phyloP scores from a whole-genome alignment of 1,140 invertebrate genomes.

The Fragariocoptes setiger region DNA sequence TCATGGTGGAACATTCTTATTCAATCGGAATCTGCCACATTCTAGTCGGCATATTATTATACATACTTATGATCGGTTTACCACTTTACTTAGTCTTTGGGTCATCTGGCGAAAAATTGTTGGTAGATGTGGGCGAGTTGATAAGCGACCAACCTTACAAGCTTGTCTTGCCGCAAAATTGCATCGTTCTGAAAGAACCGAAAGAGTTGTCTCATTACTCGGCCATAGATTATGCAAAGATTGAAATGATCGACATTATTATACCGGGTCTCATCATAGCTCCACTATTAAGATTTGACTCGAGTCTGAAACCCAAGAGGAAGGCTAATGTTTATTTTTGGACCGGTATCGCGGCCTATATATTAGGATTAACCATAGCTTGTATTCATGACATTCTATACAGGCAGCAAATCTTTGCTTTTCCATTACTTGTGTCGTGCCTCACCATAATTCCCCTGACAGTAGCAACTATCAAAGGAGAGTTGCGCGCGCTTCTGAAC shows the following conservation, averaged over 20 bases:
- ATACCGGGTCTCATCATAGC: slow-evolving; percentile 98
- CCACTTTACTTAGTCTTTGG: slow-evolving; percentile 99
- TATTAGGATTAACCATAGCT: slow-evolving; percentile 62
- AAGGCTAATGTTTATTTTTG: slow-evolving; percentile 71
- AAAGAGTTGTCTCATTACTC: no score
- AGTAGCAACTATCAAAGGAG: slow-evolving; percentile 58
- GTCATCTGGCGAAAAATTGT: slow-evolving; percentile 96
- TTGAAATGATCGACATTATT: slow-evolving; percentile 92
- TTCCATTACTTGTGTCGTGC: slow-evolving; percentile 82
- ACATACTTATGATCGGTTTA: no score
- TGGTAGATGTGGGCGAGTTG: slow-evolving; percentile 98
- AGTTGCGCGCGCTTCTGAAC: slow-evolving; percentile 60
- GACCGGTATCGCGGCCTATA: slow-evolving; percentile 70
- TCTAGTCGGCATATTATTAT: slow-evolving; percentile 50
- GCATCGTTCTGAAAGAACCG: slow-evolving; percentile 56
- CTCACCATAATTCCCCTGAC: slow-evolving; percentile 60
- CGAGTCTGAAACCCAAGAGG: slow-evolving; percentile 47
- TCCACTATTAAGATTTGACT: slow-evolving; percentile 70
- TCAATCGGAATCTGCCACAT: slow-evolving; percentile 84
- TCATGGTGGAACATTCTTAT: slow-evolving; percentile 86
- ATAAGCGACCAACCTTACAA: slow-evolving; percentile 99
- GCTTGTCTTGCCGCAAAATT: slow-evolving; percentile 90
- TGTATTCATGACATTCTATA: slow-evolving; percentile 94
- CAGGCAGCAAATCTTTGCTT: slow-evolving; percentile 87
- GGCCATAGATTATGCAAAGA: slow-evolving; percentile 96